Conservation (phyloP, 2,113 vertebrate species). For the Semicossyphus pulcher region DNA sequence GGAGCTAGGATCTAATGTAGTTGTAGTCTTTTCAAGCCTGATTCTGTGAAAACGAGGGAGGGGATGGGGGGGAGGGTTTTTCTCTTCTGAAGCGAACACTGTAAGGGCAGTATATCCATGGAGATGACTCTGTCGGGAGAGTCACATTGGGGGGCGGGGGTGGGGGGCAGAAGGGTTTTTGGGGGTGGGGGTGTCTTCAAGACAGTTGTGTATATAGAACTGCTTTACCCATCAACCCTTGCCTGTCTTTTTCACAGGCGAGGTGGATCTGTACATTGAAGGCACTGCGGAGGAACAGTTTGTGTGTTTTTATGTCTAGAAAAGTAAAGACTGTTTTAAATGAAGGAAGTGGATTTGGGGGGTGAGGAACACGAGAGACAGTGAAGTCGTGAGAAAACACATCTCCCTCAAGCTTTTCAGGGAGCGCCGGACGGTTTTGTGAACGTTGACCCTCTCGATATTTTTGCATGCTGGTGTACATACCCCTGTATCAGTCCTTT, state of each 20-base stretch:
- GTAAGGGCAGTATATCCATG: conserved; percentile 76
- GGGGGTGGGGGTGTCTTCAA: conserved; percentile 19
- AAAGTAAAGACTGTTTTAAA: conserved; percentile 68
- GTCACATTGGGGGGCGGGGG: neutral
- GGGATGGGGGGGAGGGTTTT: neutral
- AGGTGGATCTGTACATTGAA: conserved; percentile 53
- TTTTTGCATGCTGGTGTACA: conserved; percentile 84
- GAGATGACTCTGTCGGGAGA: conserved; percentile 41
- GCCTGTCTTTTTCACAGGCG: conserved; percentile 73
- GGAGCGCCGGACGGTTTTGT: conserved; percentile 46
- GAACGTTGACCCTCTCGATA: conserved; percentile 60
- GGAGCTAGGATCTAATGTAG: conserved; percentile 66
- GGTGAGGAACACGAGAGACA: neutral
- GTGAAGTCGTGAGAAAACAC: neutral
- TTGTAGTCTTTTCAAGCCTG: conserved; percentile 69
- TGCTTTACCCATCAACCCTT: conserved; percentile 57
- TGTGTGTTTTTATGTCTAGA: conserved; percentile 61
- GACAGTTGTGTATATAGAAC: conserved; percentile 73
- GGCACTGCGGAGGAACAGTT: conserved; percentile 48
- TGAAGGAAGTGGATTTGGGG: conserved; percentile 33
- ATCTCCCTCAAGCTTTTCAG: conserved; percentile 27
- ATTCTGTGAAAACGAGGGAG: conserved; percentile 59
- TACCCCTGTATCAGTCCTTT: conserved; percentile 67
- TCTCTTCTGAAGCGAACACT: conserved; percentile 56
- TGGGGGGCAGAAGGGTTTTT: neutral